phyloP scores from a whole-genome alignment of 2,113 vertebrate genomes.

The Epinephelus fuscoguttatus region DNA sequence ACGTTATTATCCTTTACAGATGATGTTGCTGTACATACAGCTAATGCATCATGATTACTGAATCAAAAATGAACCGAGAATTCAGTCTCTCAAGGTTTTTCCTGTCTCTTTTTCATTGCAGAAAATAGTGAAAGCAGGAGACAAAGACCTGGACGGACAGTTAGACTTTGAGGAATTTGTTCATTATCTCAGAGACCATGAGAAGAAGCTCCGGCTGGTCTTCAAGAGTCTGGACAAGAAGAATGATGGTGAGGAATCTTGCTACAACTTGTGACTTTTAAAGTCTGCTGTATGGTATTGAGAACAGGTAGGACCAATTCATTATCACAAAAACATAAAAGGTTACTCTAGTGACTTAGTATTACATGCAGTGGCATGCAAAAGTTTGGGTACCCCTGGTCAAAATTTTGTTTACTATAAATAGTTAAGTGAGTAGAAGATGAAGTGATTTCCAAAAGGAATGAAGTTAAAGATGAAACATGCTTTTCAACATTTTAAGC shows the following conservation, averaged over 20 bases:
- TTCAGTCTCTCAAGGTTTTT: neutral
- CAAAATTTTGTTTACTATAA: too few species aligned
- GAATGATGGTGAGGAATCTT: slow-evolving; percentile 89
- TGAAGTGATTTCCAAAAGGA: too few species aligned
- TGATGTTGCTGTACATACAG: slow-evolving; percentile 1
- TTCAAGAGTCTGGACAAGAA: slow-evolving; percentile 98
- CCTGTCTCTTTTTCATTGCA: slow-evolving; percentile 64
- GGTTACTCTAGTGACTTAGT: neutral
- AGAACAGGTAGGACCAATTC: neutral
- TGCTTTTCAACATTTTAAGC: too few species aligned
- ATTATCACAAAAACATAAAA: neutral
- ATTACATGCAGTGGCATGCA: neutral
- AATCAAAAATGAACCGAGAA: neutral
- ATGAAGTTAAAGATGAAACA: too few species aligned
- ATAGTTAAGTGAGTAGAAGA: too few species aligned
- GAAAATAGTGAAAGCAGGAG: slow-evolving; percentile 97
- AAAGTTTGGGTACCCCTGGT: too few species aligned
- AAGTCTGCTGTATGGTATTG: neutral
- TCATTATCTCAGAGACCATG: slow-evolving; percentile 95
- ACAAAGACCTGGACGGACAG: slow-evolving; percentile 96
- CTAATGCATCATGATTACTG: neutral
- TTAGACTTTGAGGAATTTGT: slow-evolving; percentile 98
- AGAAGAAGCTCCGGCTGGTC: slow-evolving; percentile 95
- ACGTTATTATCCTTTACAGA: neutral
- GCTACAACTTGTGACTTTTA: neutral